Base-by-base conservation (phyloP, 2,888 invertebrate genomes). In the Trileptium ribeirensis region DNA sequence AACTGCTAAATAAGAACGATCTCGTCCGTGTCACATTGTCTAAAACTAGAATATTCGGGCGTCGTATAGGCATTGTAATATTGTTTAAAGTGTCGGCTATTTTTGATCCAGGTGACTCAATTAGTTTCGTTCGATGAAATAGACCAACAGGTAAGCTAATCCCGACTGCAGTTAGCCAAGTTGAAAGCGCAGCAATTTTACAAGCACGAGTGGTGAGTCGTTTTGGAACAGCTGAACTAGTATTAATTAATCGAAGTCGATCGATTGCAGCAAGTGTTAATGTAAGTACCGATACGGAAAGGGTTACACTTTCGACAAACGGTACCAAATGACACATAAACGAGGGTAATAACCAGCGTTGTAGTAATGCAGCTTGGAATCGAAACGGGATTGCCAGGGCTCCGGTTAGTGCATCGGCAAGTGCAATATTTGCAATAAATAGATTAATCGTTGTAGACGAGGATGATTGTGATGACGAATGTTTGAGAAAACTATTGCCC, bases 311-410 rank as follows among this genome's bases (percentile, higher is more conserved):
- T 89, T 94, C 94, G 19, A 95, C 93, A 89, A 94, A 95, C 0
- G 95, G 94, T 85, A 94, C 94, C 88, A 95, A 93, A 0, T 93
- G 92, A 88, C 95, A 95, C 93, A 95, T 93, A 88, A 95, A 94
- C 87, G 92, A 91, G 0, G 95, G 94, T 77, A 95, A 90, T 85
- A 93, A 92, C 95, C 95, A 95, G 84, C 93, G 90, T 89, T 95
- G 95, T 15, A 95, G 91, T 74, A 95, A 89, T 0, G 95, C 95
- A 1, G 95, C 94, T 91, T 95, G 94, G 88, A 95, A 95, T 93
- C 94, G 92, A 90, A 95, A 95, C 84, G 95, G 95, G 88, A 94
- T 94, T 83, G 94, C 93, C 88, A 95, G 94, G 85, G 94, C 90
- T 29, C 79, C 77, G 15, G 77, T 80, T 29, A 80, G 3, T 15